Evolutionary conservation across 37 sponge, comb jelly and placozoan species (phyloP), one percentile per base, ranked within the genome.

Genomic region (Crambe crambe): DNA sequence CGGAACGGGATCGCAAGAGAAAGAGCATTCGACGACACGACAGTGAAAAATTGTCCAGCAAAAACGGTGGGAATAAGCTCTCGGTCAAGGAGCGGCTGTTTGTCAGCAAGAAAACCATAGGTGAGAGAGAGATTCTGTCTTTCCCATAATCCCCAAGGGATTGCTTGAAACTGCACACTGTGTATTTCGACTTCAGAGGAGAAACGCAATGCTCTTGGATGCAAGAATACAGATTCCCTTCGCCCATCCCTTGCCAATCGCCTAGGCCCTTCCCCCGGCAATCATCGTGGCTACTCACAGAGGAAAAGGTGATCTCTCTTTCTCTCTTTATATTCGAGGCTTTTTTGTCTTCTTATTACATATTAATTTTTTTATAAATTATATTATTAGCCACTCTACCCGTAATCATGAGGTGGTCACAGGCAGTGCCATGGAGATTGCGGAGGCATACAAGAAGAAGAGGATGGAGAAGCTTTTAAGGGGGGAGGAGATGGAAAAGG

Each of bases 41-140:
- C 8, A n/a, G 15, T 9, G 51, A 47, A 12, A 12, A 15, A 12
- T 47, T 12, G 10, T 6, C 12, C 51, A 30, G 32, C 35, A 34
- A 29, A 30, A 17, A 34, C 17, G 17, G 10, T 34, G 66, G 35
- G 35, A 47, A 27, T 21, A 78, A 32, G 34, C 25, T 78, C 10
- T 67, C 79, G 0, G 66, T 66, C 67, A 78, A 78, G 42, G 79
- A 78, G 26, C 23, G 79, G 37, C 79, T 78, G 23, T 78, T 62
- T 47, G 68, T 78, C 54, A 78, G 79, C 79, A 78, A 64, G 68
- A 67, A 42, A 39, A 43, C 79, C 40, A 78, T 78, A 63, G 68
- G 79, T 66, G 31, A 40, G 77, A 26, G 15, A 15, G 15, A 51
- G 15, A n/a, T n/a, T n/a, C n/a, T n/a, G n/a, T n/a, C n/a, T n/a